Evolutionary conservation across 2,113 vertebrate species (phyloP).

Genomic region (Plotosus lineatus): DNA sequence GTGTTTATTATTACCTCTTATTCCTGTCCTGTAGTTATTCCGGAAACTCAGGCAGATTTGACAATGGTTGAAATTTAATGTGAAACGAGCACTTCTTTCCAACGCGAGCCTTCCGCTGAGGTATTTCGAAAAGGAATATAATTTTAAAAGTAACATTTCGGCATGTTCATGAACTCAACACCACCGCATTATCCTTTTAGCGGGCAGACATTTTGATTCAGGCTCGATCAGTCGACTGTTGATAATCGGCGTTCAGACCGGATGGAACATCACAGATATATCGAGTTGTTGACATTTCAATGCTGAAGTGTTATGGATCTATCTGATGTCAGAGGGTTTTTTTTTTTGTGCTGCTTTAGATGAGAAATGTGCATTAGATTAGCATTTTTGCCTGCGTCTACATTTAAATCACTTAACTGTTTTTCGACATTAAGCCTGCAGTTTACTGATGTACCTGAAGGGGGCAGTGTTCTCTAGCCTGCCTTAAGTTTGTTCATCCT

Average conservation of each 20-base stretch:
- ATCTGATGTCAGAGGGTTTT: neutral
- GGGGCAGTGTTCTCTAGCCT: neutral
- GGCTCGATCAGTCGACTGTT: conserved; percentile 56
- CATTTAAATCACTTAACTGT: neutral
- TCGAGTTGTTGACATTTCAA: neutral
- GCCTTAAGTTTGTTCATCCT: neutral
- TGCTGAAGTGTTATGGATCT: neutral
- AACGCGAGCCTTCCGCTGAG: conserved; percentile 52
- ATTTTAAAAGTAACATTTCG: conserved; percentile 75
- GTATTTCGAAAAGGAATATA: conserved; percentile 61
- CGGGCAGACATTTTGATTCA: conserved; percentile 70
- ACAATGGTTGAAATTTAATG: conserved; percentile 49
- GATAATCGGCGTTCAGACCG: conserved; percentile 16
- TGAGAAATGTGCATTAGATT: neutral
- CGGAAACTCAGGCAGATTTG: conserved; percentile 52
- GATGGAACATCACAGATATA: conserved; percentile 40
- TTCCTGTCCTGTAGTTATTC: conserved; percentile 39
- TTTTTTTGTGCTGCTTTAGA: neutral
- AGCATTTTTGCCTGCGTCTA: neutral
- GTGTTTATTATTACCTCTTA: conserved; percentile 61
- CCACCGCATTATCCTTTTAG: conserved; percentile 64
- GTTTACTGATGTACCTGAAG: neutral
- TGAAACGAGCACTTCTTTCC: conserved; percentile 42
- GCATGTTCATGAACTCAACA: conserved; percentile 49
- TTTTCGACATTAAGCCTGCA: neutral